Percentiles rank a stretch among this genome's conserved stretches.
phyloP scores from a whole-genome alignment of 2,797 vertebrate genomes.

The Antennarius maculatus region DNA sequence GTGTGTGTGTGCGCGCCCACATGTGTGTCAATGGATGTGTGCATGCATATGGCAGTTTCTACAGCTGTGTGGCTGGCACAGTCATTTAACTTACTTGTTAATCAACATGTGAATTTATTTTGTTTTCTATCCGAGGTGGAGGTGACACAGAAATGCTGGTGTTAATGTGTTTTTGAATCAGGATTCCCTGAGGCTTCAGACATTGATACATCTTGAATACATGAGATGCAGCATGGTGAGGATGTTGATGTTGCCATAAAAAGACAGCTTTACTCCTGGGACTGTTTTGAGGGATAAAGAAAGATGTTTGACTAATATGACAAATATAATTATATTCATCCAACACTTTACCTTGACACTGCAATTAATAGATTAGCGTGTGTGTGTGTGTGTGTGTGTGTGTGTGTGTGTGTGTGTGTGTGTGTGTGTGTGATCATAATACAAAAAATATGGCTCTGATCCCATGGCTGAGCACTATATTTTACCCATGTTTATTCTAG shows the following conservation, averaged over 20 bases:
- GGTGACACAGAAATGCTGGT: constrained; percentile 38
- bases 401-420: too few species aligned
- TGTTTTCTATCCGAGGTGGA: constrained; percentile 48
- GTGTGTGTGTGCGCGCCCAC: constrained; percentile 14
- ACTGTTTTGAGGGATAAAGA: constrained; percentile 21
- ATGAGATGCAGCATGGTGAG: constrained; percentile 26
- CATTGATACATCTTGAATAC: constrained; percentile 70
- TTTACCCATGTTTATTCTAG: constrained; percentile 25
- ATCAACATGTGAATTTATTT: constrained; percentile 54
- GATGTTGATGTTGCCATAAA: constrained; percentile 35
- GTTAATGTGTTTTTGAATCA: constrained; percentile 34
- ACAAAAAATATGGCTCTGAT: constrained; percentile 23
- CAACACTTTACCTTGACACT: background rate
- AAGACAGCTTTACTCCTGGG: constrained; percentile 41
- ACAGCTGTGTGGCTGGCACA: constrained; percentile 33
- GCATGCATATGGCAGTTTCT: constrained; percentile 22
- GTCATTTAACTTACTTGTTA: constrained; percentile 47
- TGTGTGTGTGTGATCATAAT: too few species aligned
- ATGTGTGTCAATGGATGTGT: constrained; percentile 8
- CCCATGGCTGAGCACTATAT: constrained; percentile 30
- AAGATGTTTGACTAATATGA: constrained; percentile 39
- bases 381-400: too few species aligned
- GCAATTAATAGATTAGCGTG: too few species aligned
- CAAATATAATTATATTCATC: constrained; percentile 6
- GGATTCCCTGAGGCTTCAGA: constrained; percentile 28